Conservation (phyloP, 2,888 invertebrate species). For the Alloscopus bannaensis region DNA sequence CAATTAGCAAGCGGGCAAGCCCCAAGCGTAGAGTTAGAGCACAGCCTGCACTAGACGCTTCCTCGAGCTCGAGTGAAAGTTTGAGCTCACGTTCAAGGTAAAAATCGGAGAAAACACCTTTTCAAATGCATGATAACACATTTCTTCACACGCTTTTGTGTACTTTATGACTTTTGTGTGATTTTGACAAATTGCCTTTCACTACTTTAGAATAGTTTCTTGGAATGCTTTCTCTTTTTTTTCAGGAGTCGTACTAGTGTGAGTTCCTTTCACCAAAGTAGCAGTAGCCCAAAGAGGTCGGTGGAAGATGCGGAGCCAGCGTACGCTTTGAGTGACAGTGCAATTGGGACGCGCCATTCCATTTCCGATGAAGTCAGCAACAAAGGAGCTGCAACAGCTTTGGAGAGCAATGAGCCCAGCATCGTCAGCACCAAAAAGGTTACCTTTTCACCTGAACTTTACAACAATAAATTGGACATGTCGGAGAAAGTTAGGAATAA, state of each 20-base stretch:
- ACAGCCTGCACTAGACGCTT: constrained; percentile 77
- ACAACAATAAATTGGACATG: neutral
- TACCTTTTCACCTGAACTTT: neutral
- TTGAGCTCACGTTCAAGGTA: constrained; percentile 76
- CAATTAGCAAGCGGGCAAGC: constrained; percentile 75
- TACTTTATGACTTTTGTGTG: constrained; percentile 15
- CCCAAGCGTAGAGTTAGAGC: constrained; percentile 79
- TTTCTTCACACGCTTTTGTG: neutral
- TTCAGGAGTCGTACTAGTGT: constrained; percentile 65
- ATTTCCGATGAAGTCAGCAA: constrained; percentile 53
- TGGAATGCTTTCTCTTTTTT: constrained; percentile 1
- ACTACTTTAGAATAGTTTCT: neutral
- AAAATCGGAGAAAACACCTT: constrained; percentile 7
- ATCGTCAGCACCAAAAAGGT: constrained; percentile 36
- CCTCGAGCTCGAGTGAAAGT: constrained; percentile 81
- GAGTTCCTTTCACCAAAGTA: constrained; percentile 60
- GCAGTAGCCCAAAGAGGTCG: constrained; percentile 50
- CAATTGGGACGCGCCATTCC: constrained; percentile 50
- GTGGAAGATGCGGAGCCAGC: constrained; percentile 56
- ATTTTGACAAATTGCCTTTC: constrained; percentile 47
- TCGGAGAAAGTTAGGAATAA: neutral
- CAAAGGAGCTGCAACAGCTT: constrained; percentile 22
- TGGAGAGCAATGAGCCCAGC: constrained; percentile 28
- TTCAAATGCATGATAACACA: neutral
- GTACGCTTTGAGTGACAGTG: constrained; percentile 57